Evolutionary conservation across 1,140 invertebrate genomes (phyloP).

Genomic region (Drosophila navojoa): DNA sequence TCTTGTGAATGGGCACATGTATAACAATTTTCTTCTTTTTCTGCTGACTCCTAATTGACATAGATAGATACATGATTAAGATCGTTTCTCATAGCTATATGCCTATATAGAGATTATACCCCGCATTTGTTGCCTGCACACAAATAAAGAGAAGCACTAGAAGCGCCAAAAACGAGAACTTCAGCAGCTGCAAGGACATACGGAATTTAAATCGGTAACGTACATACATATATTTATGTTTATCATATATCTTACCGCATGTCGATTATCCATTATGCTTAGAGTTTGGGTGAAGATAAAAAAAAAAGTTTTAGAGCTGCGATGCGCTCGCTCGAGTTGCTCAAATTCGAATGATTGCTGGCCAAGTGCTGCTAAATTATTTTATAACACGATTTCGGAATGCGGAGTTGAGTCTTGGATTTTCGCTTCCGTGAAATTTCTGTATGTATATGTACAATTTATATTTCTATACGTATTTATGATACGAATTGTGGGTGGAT

Average conservation of each 20-base stretch:
- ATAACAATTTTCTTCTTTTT: slow-evolving; percentile 83
- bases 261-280: slow-evolving; percentile 69
- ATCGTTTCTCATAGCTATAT: no score
- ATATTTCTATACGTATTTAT: neutral
- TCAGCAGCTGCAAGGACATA: slow-evolving; percentile 52
- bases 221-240: slow-evolving; percentile 1
- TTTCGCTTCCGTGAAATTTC: slow-evolving; percentile 61
- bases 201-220: neutral
- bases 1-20: slow-evolving; percentile 81
- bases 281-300: slow-evolving; percentile 21
- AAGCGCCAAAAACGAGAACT: slow-evolving; percentile 57
- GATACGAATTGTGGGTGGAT: neutral
- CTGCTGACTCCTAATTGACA: slow-evolving; percentile 48
- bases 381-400: slow-evolving; percentile 60
- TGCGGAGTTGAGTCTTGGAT: slow-evolving; percentile 50
- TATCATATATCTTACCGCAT: slow-evolving; percentile 51
- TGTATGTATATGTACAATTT: neutral
- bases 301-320: slow-evolving; percentile 25
- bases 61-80: neutral
- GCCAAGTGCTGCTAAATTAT: slow-evolving; percentile 64
- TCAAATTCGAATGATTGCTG: slow-evolving; percentile 61
- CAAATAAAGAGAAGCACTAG: slow-evolving; percentile 57
- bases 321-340: slow-evolving; percentile 53
- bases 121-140: slow-evolving; percentile 65
- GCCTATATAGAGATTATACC: slow-evolving; percentile 38